Percentiles rank a stretch among this genome's conserved stretches.
Evolutionary conservation across 2,113 vertebrate genomes (phyloP).

Genomic region (Eleginops maclovinus): DNA sequence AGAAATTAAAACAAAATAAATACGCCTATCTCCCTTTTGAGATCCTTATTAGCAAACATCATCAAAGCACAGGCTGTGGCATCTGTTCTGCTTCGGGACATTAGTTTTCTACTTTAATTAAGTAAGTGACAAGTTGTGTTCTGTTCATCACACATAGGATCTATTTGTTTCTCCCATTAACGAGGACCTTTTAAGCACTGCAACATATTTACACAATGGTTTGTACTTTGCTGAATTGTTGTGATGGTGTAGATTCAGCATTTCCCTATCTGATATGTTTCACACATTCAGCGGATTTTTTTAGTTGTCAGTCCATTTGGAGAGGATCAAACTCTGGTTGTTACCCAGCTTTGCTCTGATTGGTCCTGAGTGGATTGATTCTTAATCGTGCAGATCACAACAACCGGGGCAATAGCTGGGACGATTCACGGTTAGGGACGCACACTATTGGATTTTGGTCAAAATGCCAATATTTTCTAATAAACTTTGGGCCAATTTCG

Average conservation of each 20-base stretch:
- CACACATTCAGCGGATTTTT: not conserved
- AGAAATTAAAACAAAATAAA: not conserved
- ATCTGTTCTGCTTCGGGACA: constrained; percentile 1
- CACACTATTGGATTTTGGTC: no score
- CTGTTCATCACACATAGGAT: not conserved
- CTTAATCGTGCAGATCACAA: not conserved
- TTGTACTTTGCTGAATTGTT: not conserved
- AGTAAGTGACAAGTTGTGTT: not conserved
- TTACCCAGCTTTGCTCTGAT: not conserved
- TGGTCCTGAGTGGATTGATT: not conserved
- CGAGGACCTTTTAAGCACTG: not conserved
- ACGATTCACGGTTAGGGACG: not conserved
- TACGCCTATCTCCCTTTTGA: not conserved
- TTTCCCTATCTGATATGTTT: not conserved
- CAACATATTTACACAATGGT: not conserved
- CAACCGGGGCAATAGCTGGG: not conserved
- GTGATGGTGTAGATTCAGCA: not conserved
- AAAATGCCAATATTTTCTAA: no score
- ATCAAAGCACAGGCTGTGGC: constrained; percentile 27
- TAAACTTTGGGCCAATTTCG: no score
- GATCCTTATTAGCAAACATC: not conserved
- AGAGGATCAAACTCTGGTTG: not conserved
- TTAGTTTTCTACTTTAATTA: not conserved
- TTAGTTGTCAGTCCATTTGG: not conserved
- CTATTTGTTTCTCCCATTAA: not conserved